Evolutionary conservation across 2,797 vertebrate genomes (phyloP).

Genomic region (Calcarius lapponicus): DNA sequence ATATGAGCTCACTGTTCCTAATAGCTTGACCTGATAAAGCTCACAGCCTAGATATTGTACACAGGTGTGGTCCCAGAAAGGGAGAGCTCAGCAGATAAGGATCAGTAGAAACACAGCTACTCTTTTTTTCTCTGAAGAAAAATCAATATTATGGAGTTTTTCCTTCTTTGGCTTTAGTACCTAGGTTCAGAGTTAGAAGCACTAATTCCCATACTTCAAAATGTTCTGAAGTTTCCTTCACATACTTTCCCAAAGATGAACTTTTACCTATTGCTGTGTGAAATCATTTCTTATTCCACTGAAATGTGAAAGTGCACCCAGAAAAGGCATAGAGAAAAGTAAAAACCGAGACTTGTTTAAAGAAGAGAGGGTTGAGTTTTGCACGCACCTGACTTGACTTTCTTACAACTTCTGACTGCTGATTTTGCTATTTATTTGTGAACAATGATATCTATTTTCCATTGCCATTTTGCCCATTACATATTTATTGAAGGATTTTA

Average conservation of each 20-base stretch:
- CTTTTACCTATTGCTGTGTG: constrained; percentile 3
- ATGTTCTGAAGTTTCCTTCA: constrained; percentile 32
- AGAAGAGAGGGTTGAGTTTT: not conserved
- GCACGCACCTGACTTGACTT: not conserved
- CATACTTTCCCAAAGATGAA: constrained; percentile 9
- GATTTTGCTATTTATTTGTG: not conserved
- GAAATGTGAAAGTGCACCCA: constrained; percentile 23
- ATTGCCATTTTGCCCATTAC: not conserved
- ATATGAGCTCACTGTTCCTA: not conserved
- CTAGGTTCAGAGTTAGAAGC: constrained; percentile 14
- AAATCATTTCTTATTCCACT: constrained; percentile 32
- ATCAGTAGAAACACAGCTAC: not conserved
- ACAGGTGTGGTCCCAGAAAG: not conserved
- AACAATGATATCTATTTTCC: not conserved
- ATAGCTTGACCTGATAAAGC: not conserved
- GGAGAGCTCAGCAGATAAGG: not conserved
- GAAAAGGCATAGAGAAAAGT: not conserved
- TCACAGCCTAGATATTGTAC: not conserved
- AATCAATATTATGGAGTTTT: constrained; percentile 17
- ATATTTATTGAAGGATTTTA: not conserved
- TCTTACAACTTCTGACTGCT: not conserved
- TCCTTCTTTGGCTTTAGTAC: not conserved
- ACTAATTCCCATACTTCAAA: constrained; percentile 34
- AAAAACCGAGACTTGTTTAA: not conserved
- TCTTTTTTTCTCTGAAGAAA: constrained; percentile 20